These are phyloP conservation scores for Sphaerophoria taeniata DNA, from an alignment of 2,888 invertebrate genomes.

Conservation along the genomic window DNA sequence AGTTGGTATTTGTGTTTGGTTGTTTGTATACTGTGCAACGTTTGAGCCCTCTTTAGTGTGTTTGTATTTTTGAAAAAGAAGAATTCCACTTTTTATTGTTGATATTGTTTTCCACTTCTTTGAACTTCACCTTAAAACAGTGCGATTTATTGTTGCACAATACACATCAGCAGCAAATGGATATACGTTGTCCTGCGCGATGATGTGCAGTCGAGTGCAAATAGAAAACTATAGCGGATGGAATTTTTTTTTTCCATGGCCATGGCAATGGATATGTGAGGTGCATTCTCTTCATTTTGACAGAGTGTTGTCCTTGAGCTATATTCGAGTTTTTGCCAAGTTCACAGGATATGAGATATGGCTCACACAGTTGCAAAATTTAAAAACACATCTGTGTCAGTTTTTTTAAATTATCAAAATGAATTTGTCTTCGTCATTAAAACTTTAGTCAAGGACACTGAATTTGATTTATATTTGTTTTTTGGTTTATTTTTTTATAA, in stretches of 20 bases:
- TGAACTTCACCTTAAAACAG: constrained; percentile 71
- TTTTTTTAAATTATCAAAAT: no score
- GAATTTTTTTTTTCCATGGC: constrained; percentile 57
- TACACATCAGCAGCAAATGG: constrained; percentile 32
- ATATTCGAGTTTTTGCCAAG: constrained; percentile 9
- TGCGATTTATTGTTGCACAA: constrained; percentile 2
- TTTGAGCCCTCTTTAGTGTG: constrained; percentile 30
- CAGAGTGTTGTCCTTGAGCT: constrained; percentile 65
- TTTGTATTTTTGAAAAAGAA: constrained; percentile 26
- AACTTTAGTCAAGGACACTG: no score
- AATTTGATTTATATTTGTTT: no score
- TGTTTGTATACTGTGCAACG: background rate
- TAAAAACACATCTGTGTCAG: no score
- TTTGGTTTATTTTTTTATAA: no score
- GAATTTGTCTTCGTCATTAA: no score
- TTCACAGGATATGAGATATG: no score
- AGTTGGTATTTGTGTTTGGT: background rate
- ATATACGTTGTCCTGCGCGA: constrained; percentile 21
- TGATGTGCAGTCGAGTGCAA: constrained; percentile 7
- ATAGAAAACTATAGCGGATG: background rate
- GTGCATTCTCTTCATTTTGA: constrained; percentile 31
- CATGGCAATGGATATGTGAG: constrained; percentile 50
- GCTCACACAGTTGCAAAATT: no score
- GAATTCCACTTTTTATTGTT: constrained; percentile 51
- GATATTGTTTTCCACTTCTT: constrained; percentile 73